A percentile compares a stretch with the other conserved stretches of the same genome.
Evolutionary conservation across 2,113 vertebrate species (phyloP).

Genomic region (Melanotaenia duboulayi): DNA sequence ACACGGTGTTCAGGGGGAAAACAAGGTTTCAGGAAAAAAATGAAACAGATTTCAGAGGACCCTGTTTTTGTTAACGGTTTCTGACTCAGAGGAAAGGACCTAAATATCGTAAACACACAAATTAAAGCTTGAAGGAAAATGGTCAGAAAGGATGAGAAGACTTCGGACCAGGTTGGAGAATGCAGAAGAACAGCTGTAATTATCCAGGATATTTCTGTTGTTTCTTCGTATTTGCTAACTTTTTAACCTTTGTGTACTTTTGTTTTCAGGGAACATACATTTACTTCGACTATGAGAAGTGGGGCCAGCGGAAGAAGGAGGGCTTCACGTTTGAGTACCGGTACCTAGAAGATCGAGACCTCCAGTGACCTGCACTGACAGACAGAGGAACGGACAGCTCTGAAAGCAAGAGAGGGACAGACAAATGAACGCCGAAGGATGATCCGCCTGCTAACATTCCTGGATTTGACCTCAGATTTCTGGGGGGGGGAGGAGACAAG

Average conservation of each 20-base stretch:
- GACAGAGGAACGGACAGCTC: slow-evolving; percentile 7
- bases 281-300: slow-evolving; percentile 97
- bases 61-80: no score
- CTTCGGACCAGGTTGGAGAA: no score
- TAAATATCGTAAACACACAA: no score
- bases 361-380: slow-evolving; percentile 84
- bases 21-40: no score
- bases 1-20: no score
- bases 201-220: no score
- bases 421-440: slow-evolving; percentile 10
- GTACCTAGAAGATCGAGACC: slow-evolving; percentile 93
- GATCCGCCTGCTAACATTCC: slow-evolving; percentile 80
- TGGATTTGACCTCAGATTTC: slow-evolving; percentile 64
- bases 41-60: no score
- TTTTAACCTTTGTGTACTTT: background rate
- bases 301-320: slow-evolving; percentile 95
- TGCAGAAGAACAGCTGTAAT: no score
- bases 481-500: slow-evolving; percentile 11
- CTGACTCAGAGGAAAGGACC: no score
- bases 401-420: slow-evolving; percentile 17
- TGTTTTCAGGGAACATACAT: slow-evolving; percentile 90
- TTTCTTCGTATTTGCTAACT: no score
- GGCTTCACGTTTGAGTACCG: slow-evolving; percentile 96
- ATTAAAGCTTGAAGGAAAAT: no score
- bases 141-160: no score